Base-by-base conservation (phyloP, 2,888 invertebrate species). In the Xylophagus ater region DNA sequence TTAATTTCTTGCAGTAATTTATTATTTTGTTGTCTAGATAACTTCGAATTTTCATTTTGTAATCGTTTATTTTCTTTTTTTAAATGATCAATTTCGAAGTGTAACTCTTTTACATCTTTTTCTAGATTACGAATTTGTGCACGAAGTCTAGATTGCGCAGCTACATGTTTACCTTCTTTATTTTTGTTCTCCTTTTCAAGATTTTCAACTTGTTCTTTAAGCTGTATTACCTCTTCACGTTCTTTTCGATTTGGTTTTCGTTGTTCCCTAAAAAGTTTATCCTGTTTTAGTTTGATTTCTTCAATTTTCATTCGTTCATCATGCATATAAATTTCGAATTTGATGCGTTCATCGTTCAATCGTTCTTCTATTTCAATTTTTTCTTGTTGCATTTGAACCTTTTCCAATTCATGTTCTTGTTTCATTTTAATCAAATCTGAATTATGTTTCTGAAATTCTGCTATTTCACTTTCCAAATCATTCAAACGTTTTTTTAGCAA, bases 1-100 rank as follows among this genome's bases (percentile, higher is more conserved):
- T 81, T 85, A 21, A 86, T 83, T 60, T 81, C 77, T 51, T 81
- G 77, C 44, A 85, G 67, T 59, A 82, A 76, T 66, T 78, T 81
- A 21, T 78, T 74, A 46, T 81, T 83, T n/a, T 73, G 68, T 28
- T 76, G 62, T 42, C 73, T 60, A 43, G 67, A 57, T 8, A 72
- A 62, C 35, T 72, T 68, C 46, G 73, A 65, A 57, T 77, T 74
- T 40, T 70, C 71, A 31, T 72, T 73, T 44, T 72, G 69, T 37
- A 79, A 62, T 53, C 74, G 70, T 44, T 72, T 71, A 53, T 78
- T 81, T 54, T 76, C 76, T 51, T 74, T 78, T 46, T 72, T 75
- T 4, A 84, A 53, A 51, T 74, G 72, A 40, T 81, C 81, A 13
- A 80, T 60, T 58, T 83, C 79, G 35, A 70, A 68, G 47, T 75